phyloP scores from a whole-genome alignment of 2,888 invertebrate species.

The Nemoura dubitans region DNA sequence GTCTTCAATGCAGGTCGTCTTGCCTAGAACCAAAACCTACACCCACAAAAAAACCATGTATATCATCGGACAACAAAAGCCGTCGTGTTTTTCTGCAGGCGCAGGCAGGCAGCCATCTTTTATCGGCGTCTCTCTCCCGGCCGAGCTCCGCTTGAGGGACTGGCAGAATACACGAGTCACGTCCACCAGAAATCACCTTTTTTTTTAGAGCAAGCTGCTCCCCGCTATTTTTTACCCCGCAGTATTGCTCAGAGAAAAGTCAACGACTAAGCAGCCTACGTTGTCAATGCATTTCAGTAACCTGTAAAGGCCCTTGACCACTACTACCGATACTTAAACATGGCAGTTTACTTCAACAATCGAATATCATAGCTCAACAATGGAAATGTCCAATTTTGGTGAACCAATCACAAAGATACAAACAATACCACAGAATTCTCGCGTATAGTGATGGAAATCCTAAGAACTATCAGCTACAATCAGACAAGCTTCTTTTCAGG shows the following conservation, averaged over 20 bases:
- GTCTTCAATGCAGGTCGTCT: background rate
- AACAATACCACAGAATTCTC: no score
- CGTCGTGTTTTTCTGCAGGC: background rate
- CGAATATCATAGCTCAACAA: no score
- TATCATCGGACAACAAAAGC: background rate
- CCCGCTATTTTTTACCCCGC: background rate
- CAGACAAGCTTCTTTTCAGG: conserved; percentile 39
- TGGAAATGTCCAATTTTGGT: no score
- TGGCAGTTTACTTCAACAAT: no score
- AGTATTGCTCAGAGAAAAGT: background rate
- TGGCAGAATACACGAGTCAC: conserved; percentile 49
- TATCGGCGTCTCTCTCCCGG: background rate
- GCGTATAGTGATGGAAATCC: no score
- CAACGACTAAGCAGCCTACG: no score
- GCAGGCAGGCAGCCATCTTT: background rate
- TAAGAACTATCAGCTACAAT: conserved; percentile 45
- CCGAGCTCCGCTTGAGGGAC: conserved; percentile 32
- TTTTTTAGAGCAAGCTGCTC: background rate
- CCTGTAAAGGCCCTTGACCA: no score
- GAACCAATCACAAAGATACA: no score
- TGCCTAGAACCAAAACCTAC: background rate
- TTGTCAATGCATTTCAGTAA: no score
- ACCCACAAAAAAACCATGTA: background rate
- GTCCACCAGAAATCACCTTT: background rate
- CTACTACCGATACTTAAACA: no score